These are phyloP conservation scores for Eristalis arbustorum DNA, from an alignment of 2,888 invertebrate genomes.

Conservation along the genomic window DNA sequence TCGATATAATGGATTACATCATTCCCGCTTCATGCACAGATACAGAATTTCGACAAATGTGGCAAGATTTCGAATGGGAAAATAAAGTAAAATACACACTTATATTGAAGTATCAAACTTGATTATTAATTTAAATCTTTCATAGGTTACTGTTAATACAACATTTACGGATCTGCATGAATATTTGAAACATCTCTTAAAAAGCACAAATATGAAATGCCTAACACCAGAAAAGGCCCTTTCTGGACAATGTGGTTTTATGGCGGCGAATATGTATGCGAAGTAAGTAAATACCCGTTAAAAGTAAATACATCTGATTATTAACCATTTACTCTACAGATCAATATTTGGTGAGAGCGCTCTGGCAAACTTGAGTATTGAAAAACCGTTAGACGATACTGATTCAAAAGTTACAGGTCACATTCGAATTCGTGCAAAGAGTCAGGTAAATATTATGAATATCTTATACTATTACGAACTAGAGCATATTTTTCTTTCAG, in stretches of 20 bases:
- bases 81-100: constrained; percentile 87
- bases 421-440: constrained; percentile 98
- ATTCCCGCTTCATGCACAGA: constrained; percentile 97
- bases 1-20: constrained; percentile 99
- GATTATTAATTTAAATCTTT: background rate
- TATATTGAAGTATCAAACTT: background rate
- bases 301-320: background rate
- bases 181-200: constrained; percentile 94
- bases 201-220: constrained; percentile 99
- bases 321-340: constrained; percentile 76
- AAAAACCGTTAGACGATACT: constrained; percentile 93
- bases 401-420: constrained; percentile 96
- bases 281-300: constrained; percentile 80
- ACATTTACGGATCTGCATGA: constrained; percentile 94
- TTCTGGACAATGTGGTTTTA: constrained; percentile 98
- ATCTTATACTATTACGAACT: background rate
- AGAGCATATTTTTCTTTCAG: constrained; percentile 81
- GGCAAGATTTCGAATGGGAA: constrained; percentile 99
- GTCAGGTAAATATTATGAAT: constrained; percentile 85
- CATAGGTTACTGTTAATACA: constrained; percentile 89
- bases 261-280: constrained; percentile 99
- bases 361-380: constrained; percentile 98
- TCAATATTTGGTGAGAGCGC: constrained; percentile 99
- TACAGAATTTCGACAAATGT: constrained; percentile 98
- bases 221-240: constrained; percentile 98